Evolutionary conservation across 2,113 vertebrate genomes (phyloP), one percentile per base, ranked within the genome.

Genomic region (Brienomyrus brachyistius): DNA sequence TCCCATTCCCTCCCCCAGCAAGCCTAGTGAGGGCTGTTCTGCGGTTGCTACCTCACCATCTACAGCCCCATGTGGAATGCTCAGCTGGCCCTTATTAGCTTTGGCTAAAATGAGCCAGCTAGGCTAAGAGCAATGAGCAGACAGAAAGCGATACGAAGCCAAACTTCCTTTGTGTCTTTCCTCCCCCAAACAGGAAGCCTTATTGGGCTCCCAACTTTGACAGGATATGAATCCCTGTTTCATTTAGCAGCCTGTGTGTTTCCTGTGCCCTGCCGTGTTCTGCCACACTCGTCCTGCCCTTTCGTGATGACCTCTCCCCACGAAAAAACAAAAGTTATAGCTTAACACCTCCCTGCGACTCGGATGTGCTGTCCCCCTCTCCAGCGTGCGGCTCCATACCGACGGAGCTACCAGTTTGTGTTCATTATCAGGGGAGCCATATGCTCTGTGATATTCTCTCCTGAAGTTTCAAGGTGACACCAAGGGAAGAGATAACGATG

Each of bases 371-470:
- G 10, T 27, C 51, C 85, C 51, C 85, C 51, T 27, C n/a, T 51
- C 51, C 45, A 48, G 8, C 21, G 9, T 48, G 80, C 3, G 21
- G 80, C 43, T 84, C 40, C 27, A 54, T 54, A 87, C 85, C 17
- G 85, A 87, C 51, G 51, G 51, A 87, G 48, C 27, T 54, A 52
- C 85, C 27, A 40, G 85, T 87, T 48, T 50, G 35, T 87, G 85
- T 87, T 87, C 85, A 87, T 54, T 87, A 87, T 87, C 50, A 54
- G 85, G 51, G 85, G 51, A 87, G 85, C 85, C 85, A 87, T 87
- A 87, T 87, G 85, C 85, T 87, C 85, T 54, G 51, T 54, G 85
- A 87, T 87, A 87, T 87, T 87, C 51, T 87, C 51, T 87, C 85
- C 51, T 35, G 51, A 87, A 87, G 85, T 40, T 87, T 87, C 85